A percentile compares a stretch with the other conserved stretches of the same genome.
These are phyloP conservation scores for Teleopsis dalmanni DNA, from an alignment of 1,140 invertebrate genomes.

Conservation along the genomic window DNA sequence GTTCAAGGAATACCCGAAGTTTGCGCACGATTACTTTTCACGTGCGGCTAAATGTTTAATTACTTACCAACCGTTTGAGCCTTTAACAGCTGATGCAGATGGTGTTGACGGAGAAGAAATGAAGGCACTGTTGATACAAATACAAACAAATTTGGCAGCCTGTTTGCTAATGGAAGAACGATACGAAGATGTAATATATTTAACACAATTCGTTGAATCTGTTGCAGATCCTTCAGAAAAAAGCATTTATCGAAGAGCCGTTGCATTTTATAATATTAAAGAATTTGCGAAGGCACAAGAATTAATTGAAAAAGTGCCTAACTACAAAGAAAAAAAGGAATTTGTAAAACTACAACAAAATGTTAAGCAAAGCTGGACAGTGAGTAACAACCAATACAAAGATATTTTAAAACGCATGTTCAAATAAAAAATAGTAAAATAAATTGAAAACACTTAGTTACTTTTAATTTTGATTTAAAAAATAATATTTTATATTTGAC, in stretches of 20 bases:
- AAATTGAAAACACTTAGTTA: neutral
- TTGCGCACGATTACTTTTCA: conserved; percentile 38
- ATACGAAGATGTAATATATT: conserved; percentile 38
- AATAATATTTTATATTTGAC: neutral
- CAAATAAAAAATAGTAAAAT: conserved; percentile 17
- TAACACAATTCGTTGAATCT: conserved; percentile 35
- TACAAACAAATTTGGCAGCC: conserved; percentile 38
- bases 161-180: conserved; percentile 35
- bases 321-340: conserved; percentile 36
- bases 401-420: conserved; percentile 42
- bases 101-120: conserved; percentile 22
- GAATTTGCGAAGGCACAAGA: conserved; percentile 35
- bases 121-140: conserved; percentile 28
- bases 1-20: conserved; percentile 37
- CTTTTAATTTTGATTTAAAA: neutral
- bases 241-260: conserved; percentile 34
- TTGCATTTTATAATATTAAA: conserved; percentile 32
- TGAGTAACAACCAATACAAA: conserved; percentile 33
- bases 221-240: conserved; percentile 30
- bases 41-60: conserved; percentile 36
- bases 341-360: conserved; percentile 29
- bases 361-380: conserved; percentile 28
- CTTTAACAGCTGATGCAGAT: conserved; percentile 20
- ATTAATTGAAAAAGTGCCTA: conserved; percentile 25
- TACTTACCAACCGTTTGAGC: conserved; percentile 36